These are phyloP conservation scores for Lepilemur ruficaudatus DNA, from an alignment of 2,797 vertebrate species.

Conservation along the genomic window DNA sequence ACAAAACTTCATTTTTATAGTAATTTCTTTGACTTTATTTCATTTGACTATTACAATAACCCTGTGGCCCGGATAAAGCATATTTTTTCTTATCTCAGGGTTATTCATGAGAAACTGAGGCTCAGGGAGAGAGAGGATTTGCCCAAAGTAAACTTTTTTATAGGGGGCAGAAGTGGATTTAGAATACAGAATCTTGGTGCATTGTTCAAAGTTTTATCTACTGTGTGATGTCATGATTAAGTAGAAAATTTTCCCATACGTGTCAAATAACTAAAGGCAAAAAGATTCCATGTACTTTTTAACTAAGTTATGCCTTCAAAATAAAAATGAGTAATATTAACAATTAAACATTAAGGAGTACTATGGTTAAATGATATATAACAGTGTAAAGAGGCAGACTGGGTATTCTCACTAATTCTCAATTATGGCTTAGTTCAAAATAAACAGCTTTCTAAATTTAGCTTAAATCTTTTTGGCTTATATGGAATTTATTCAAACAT, in stretches of 20 bases:
- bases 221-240: background rate
- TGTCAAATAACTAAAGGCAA: background rate
- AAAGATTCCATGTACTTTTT: background rate
- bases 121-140: background rate
- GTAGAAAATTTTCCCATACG: background rate
- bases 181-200: background rate
- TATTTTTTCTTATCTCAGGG: background rate
- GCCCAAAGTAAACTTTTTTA: background rate
- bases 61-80: background rate
- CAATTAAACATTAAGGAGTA: background rate
- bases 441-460: background rate
- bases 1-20: background rate
- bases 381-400: background rate
- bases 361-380: background rate
- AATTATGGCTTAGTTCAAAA: constrained; percentile 3
- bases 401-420: background rate
- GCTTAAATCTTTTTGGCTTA: background rate
- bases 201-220: background rate
- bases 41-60: background rate
- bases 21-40: constrained; percentile 11
- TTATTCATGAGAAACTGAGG: background rate
- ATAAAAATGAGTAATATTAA: constrained; percentile 15
- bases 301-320: background rate
- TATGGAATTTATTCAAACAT: background rate
- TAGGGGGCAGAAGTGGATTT: background rate